These are phyloP conservation scores for Hyposmocoma kahamanoa DNA, from an alignment of 1,140 invertebrate species.

Conservation along the genomic window DNA sequence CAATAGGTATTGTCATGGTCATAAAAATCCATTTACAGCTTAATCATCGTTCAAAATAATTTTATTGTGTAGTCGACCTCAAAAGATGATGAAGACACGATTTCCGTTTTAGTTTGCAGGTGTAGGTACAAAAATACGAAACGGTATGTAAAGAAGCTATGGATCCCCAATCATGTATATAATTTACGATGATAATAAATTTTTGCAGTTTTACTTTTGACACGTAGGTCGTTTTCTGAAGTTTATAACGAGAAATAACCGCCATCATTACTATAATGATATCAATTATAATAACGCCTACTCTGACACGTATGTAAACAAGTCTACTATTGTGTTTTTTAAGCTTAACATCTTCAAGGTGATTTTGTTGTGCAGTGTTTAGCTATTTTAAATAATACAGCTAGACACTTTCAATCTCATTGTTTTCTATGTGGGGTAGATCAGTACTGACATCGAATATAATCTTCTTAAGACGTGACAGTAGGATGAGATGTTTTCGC, in stretches of 20 bases:
- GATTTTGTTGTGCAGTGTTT: background rate
- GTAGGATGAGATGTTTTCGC: constrained; percentile 34
- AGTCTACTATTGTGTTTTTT: background rate
- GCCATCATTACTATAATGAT: constrained; percentile 20
- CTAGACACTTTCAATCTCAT: constrained; percentile 17
- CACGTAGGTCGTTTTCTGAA: constrained; percentile 19
- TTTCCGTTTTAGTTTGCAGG: too few species aligned
- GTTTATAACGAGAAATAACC: constrained; percentile 24
- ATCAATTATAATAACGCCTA: constrained; percentile 27
- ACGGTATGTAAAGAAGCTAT: too few species aligned
- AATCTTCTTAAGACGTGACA: constrained; percentile 43
- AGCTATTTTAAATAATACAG: background rate
- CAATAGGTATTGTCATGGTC: too few species aligned
- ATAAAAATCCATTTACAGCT: too few species aligned
- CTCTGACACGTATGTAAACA: constrained; percentile 1
- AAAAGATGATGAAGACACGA: too few species aligned
- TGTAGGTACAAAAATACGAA: too few species aligned
- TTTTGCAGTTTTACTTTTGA: constrained; percentile 19
- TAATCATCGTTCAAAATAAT: too few species aligned
- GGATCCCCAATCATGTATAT: background rate
- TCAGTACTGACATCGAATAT: constrained; percentile 27
- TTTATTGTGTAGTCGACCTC: too few species aligned
- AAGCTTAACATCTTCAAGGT: background rate
- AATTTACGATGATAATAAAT: constrained; percentile 10
- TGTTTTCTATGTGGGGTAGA: constrained; percentile 34